Conservation (phyloP, 1,140 invertebrate species). For the Hestina assimilis region DNA sequence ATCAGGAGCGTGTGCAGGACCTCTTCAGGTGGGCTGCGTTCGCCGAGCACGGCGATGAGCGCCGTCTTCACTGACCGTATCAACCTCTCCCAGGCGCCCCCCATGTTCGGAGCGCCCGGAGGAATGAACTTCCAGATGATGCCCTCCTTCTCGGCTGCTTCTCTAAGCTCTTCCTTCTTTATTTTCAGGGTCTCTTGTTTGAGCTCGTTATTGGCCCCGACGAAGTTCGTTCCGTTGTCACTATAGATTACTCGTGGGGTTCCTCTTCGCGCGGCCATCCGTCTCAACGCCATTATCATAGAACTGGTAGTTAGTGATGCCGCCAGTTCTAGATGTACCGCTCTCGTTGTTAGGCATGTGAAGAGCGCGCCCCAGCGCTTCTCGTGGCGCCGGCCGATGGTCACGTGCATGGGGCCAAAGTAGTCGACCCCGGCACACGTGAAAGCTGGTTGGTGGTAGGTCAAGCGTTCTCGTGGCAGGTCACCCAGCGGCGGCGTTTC, state of each 20-base stretch:
- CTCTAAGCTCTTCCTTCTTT: slow-evolving; percentile 5
- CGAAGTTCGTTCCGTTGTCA: slow-evolving; percentile 10
- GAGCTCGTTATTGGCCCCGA: slow-evolving; percentile 1
- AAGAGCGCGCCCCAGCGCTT: too few species aligned
- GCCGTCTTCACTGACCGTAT: slow-evolving; percentile 36
- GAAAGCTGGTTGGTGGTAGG: too few species aligned
- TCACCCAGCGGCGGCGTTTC: too few species aligned
- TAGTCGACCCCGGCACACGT: too few species aligned
- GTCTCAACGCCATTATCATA: not conserved
- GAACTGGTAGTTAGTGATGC: not conserved
- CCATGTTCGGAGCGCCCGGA: slow-evolving; percentile 34
- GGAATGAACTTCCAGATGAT: slow-evolving; percentile 36
- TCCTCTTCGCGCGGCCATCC: not conserved
- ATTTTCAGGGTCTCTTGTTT: slow-evolving; percentile 13
- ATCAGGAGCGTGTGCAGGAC: slow-evolving; percentile 23
- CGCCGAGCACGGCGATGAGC: slow-evolving; percentile 8
- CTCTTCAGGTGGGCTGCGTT: slow-evolving; percentile 29
- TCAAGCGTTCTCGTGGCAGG: too few species aligned
- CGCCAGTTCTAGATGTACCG: not conserved
- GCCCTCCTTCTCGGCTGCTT: not conserved
- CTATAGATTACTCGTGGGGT: not conserved
- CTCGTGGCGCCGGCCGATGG: too few species aligned
- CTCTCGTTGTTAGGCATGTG: too few species aligned
- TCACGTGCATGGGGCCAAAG: too few species aligned
- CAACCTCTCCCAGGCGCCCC: slow-evolving; percentile 39